A percentile compares a stretch with the other conserved stretches of the same genome.
Evolutionary conservation across 64 coral and sea anemone genomes (phyloP).

Genomic region (Catalaphyllia jardinei): DNA sequence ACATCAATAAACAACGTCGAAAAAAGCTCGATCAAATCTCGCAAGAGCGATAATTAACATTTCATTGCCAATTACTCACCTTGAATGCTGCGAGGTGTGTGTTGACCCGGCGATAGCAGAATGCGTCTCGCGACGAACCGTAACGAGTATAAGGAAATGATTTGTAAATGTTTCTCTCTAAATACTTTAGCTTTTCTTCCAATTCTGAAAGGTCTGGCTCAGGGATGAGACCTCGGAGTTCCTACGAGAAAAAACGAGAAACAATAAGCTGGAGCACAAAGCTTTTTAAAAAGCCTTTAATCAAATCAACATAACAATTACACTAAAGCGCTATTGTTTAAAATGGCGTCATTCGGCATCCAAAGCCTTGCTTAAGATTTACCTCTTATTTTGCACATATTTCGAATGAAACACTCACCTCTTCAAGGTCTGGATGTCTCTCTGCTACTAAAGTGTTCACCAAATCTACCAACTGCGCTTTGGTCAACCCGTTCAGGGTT

Average conservation of each 20-base stretch:
- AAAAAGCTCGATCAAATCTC: not conserved
- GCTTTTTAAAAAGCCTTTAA: not conserved
- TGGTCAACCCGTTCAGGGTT: constrained; percentile 60
- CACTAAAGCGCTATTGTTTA: constrained; percentile 7
- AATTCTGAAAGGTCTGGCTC: constrained; percentile 73
- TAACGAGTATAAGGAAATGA: constrained; percentile 68
- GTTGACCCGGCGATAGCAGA: constrained; percentile 68
- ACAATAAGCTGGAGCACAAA: not conserved
- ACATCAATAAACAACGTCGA: no score
- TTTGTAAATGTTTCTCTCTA: constrained; percentile 83
- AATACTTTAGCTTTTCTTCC: constrained; percentile 59
- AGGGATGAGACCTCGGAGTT: constrained; percentile 60
- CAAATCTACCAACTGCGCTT: constrained; percentile 66
- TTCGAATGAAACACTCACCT: constrained; percentile 36
- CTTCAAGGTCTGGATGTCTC: constrained; percentile 67
- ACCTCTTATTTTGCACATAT: not conserved
- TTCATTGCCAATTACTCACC: not conserved
- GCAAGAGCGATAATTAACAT: not conserved
- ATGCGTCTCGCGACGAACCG: constrained; percentile 69
- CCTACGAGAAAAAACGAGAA: constrained; percentile 24
- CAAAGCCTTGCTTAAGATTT: not conserved
- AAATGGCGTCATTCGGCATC: not conserved
- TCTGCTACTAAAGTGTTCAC: constrained; percentile 49
- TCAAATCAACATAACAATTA: constrained; percentile 9
- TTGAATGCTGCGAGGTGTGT: constrained; percentile 75